Percentiles rank a stretch among this genome's conserved stretches.
These are phyloP conservation scores for Andrena praecox DNA, from an alignment of 2,888 invertebrate genomes.

Conservation along the genomic window DNA sequence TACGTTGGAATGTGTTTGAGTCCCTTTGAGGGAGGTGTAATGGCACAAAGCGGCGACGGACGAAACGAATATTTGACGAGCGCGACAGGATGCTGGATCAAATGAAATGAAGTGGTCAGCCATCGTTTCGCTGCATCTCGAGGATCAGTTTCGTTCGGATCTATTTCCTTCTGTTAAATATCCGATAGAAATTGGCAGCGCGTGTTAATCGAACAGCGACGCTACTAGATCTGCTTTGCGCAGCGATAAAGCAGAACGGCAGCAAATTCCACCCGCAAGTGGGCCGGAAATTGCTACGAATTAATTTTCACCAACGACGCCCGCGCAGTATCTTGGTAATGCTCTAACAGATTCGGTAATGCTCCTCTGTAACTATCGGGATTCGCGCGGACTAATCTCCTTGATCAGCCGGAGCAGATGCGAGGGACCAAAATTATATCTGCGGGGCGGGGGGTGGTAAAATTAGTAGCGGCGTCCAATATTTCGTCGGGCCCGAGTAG, in stretches of 20 bases:
- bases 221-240: background rate
- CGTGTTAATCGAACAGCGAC: background rate
- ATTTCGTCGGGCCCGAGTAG: conserved; percentile 11
- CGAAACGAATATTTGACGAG: background rate
- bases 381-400: conserved; percentile 35
- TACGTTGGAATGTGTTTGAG: background rate
- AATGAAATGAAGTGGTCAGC: background rate
- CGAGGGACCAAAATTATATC: conserved; percentile 31
- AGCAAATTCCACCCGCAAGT: conserved; percentile 17
- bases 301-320: conserved; percentile 40
- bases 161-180: background rate
- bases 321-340: conserved; percentile 34
- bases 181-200: background rate
- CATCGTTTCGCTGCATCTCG: background rate
- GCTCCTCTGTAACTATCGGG: conserved; percentile 27
- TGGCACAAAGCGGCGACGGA: background rate
- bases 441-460: background rate
- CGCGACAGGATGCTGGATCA: no score
- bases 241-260: background rate
- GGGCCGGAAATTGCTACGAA: conserved; percentile 28
- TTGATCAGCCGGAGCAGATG: conserved; percentile 42
- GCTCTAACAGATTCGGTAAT: conserved; percentile 43
- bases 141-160: background rate
- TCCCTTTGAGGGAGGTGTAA: background rate
- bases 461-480: conserved; percentile 29